A percentile compares a stretch with the other conserved stretches of the same genome.
Evolutionary conservation across 2,797 vertebrate genomes (phyloP).

Genomic region (Zonotrichia albicollis): DNA sequence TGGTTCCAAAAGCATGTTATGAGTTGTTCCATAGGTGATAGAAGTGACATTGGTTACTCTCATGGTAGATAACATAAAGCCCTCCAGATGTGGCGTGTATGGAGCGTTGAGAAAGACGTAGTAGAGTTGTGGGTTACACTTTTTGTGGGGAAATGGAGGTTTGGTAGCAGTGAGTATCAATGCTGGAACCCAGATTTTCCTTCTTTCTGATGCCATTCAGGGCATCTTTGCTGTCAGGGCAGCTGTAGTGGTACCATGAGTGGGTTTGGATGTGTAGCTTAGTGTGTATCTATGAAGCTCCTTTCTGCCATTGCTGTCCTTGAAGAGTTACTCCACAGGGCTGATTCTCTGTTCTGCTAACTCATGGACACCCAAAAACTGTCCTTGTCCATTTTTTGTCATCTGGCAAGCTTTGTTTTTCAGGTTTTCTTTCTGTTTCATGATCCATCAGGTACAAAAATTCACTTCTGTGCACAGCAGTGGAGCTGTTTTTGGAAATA

Average conservation of each 20-base stretch:
- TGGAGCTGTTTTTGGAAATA: not conserved
- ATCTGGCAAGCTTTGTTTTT: not conserved
- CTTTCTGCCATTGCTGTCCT: not conserved
- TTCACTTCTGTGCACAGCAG: not conserved
- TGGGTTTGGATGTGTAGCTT: not conserved
- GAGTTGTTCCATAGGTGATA: not conserved
- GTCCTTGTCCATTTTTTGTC: not conserved
- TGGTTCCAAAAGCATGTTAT: not conserved
- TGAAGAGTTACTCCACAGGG: not conserved
- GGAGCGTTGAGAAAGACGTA: rapidly evolving
- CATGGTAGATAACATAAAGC: not conserved
- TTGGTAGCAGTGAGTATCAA: not conserved
- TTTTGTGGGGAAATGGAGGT: not conserved
- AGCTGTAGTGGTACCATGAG: rapidly evolving
- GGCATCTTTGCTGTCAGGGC: not conserved
- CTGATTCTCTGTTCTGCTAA: not conserved
- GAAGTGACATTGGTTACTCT: rapidly evolving
- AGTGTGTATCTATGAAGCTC: rapidly evolving
- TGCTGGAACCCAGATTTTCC: not conserved
- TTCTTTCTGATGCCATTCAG: not conserved
- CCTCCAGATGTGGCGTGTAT: rapidly evolving
- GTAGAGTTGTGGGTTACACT: not conserved
- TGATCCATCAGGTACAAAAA: not conserved
- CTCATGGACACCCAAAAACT: not conserved
- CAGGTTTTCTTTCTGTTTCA: not conserved